Percentiles rank a stretch among this genome's conserved stretches.
Evolutionary conservation across 2,113 vertebrate species (phyloP).

Genomic region (Taxidea taxus): DNA sequence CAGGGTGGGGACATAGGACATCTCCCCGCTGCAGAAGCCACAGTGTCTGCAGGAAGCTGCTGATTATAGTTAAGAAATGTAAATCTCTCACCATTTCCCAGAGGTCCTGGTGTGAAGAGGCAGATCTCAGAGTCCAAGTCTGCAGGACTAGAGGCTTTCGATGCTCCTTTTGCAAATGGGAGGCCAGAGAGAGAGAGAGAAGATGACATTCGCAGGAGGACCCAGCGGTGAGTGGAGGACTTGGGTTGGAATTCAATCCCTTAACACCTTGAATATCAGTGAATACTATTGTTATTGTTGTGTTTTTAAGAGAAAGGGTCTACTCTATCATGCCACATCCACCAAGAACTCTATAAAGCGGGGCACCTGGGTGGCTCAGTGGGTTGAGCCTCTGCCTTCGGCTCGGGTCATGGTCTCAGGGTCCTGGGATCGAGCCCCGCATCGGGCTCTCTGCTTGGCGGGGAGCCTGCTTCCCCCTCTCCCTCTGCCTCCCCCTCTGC

Average conservation of each 20-base stretch:
- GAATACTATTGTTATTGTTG: neutral
- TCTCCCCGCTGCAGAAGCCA: neutral
- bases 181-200: neutral
- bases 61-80: neutral
- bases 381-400: too few species aligned
- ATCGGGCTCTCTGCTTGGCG: too few species aligned
- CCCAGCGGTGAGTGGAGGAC: neutral
- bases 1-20: neutral
- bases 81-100: neutral
- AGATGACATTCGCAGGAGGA: neutral
- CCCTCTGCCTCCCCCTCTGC: too few species aligned
- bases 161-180: neutral
- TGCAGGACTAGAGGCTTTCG: neutral
- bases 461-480: too few species aligned
- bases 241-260: neutral
- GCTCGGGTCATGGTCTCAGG: too few species aligned
- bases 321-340: fast-evolving
- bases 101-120: neutral
- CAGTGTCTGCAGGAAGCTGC: neutral
- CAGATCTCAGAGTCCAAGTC: neutral
- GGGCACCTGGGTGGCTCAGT: too few species aligned
- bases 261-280: neutral
- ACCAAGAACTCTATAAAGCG: neutral
- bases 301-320: neutral
- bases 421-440: too few species aligned